A percentile compares a stretch with the other conserved stretches of the same genome.
phyloP scores from a whole-genome alignment of 2,888 invertebrate genomes.

The Chymomyza caudatula region DNA sequence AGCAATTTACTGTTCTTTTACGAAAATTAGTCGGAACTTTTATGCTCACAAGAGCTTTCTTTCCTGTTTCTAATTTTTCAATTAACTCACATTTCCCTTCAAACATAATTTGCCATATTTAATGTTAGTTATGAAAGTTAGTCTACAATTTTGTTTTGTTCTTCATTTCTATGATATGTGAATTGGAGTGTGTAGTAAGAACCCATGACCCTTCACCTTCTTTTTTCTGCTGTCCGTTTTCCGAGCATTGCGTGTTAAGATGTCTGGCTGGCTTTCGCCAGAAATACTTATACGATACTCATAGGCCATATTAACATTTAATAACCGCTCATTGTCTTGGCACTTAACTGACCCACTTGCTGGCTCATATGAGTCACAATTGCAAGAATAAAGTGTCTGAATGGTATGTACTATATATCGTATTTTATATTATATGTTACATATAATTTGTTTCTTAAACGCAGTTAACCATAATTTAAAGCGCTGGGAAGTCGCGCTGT shows the following conservation, averaged over 20 bases:
- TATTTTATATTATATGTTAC: constrained; percentile 21
- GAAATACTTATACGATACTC: neutral
- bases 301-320: constrained; percentile 33
- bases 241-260: neutral
- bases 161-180: neutral
- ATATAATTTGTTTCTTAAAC: constrained; percentile 64
- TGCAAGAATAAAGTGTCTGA: constrained; percentile 10
- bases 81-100: neutral
- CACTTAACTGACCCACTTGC: constrained; percentile 62
- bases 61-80: neutral
- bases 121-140: neutral
- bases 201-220: neutral
- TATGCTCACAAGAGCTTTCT: neutral
- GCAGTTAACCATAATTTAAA: constrained; percentile 61
- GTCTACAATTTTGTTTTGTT: neutral
- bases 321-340: constrained; percentile 55
- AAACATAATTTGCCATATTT: neutral
- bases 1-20: neutral
- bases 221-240: neutral
- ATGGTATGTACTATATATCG: constrained; percentile 9
- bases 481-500: constrained; percentile 20
- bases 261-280: neutral
- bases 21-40: neutral
- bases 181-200: neutral
- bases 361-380: constrained; percentile 38